A percentile compares a stretch with the other conserved stretches of the same genome.
These are phyloP conservation scores for Luehdorfia chinensis DNA, from an alignment of 1,140 invertebrate genomes.

Conservation along the genomic window DNA sequence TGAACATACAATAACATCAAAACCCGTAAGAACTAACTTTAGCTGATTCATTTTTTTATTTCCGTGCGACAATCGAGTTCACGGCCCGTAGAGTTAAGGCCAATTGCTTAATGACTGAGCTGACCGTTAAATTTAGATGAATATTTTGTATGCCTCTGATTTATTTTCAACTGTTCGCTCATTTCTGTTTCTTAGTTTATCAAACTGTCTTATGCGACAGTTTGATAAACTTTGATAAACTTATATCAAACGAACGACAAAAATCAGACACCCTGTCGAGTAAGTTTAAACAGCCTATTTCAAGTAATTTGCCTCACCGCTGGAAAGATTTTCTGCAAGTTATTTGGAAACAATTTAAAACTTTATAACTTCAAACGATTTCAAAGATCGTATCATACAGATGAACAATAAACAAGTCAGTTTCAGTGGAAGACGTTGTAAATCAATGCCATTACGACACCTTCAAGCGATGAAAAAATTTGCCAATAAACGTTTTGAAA, in stretches of 20 bases:
- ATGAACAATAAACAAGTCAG: conserved; percentile 13
- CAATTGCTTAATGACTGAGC: too few relatives aligned
- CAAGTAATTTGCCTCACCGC: conserved; percentile 2
- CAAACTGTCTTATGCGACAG: too few relatives aligned
- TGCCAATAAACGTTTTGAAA: neutral
- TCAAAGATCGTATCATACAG: conserved; percentile 7
- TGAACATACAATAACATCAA: too few relatives aligned
- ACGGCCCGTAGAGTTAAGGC: too few relatives aligned
- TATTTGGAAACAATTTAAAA: conserved; percentile 11
- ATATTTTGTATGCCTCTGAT: too few relatives aligned
- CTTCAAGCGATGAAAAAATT: neutral
- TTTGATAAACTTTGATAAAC: too few relatives aligned
- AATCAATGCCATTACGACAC: conserved; percentile 7
- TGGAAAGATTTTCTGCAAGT: neutral
- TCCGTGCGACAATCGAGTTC: too few relatives aligned
- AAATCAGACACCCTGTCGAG: neutral
- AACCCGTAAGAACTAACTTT: too few relatives aligned
- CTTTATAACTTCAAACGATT: conserved; percentile 10
- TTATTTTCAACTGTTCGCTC: too few relatives aligned
- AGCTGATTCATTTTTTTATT: too few relatives aligned
- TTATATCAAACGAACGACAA: neutral
- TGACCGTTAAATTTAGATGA: too few relatives aligned
- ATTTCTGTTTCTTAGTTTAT: too few relatives aligned
- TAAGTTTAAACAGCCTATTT: conserved; percentile 2
- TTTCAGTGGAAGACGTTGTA: neutral